Evolutionary conservation across 92 coral and sea anemone species (phyloP).

Genomic region (Diadumene lineata): DNA sequence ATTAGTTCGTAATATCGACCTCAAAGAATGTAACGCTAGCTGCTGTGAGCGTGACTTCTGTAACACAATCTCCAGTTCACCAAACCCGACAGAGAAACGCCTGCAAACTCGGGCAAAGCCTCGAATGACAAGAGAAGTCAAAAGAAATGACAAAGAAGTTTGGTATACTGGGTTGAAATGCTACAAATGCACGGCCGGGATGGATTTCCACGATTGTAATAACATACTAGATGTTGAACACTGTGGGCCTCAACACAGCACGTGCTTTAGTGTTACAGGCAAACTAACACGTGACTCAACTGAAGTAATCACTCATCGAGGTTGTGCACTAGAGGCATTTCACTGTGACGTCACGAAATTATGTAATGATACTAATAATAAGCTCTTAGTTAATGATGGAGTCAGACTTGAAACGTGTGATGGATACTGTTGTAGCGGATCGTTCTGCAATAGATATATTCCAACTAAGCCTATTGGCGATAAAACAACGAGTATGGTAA

Average conservation of each 20-base stretch:
- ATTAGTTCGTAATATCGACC: neutral
- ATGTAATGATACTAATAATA: constrained; percentile 17
- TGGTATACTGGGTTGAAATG: neutral
- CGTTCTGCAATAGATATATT: constrained; percentile 26
- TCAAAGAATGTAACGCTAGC: constrained; percentile 25
- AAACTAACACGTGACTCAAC: neutral
- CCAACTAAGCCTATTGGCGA: constrained; percentile 17
- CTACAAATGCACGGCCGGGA: constrained; percentile 15
- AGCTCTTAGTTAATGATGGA: constrained; percentile 14
- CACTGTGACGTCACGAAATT: constrained; percentile 24
- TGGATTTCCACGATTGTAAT: constrained; percentile 1
- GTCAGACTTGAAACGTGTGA: neutral
- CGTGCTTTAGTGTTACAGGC: constrained; percentile 28
- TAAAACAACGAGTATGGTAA: neutral
- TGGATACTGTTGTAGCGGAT: constrained; percentile 29
- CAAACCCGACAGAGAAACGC: neutral
- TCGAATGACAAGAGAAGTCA: neutral
- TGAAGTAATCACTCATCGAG: constrained; percentile 8
- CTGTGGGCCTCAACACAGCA: constrained; percentile 4
- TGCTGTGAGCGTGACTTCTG: constrained; percentile 40
- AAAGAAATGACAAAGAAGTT: too few species aligned
- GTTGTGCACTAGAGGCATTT: constrained; percentile 16
- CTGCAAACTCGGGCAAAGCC: neutral
- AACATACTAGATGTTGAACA: neutral
- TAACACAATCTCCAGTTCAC: constrained; percentile 24